Evolutionary conservation across 2,888 invertebrate species (phyloP).

Genomic region (Coleophora flavipennella): DNA sequence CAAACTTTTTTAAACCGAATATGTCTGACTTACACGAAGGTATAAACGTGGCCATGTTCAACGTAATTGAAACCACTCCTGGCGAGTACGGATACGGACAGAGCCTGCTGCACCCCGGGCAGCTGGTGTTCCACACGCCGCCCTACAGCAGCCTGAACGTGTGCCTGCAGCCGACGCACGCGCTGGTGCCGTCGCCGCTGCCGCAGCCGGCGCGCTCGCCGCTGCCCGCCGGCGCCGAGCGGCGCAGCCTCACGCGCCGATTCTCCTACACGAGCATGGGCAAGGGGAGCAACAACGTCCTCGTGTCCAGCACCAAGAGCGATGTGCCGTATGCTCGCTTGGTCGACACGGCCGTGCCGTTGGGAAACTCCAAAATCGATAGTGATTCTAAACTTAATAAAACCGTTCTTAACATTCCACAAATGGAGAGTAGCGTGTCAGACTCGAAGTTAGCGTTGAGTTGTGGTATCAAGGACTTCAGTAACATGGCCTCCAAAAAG

Average conservation of each 20-base stretch:
- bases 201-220: conserved; percentile 60
- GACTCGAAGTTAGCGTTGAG: conserved; percentile 89
- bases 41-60: conserved; percentile 85
- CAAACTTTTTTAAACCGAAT: conserved; percentile 89
- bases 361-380: conserved; percentile 75
- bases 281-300: conserved; percentile 56
- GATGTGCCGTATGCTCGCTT: conserved; percentile 88
- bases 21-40: conserved; percentile 86
- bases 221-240: conserved; percentile 17
- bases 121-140: conserved; percentile 91
- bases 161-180: conserved; percentile 78
- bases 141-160: conserved; percentile 87
- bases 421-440: conserved; percentile 85
- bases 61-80: conserved; percentile 78
- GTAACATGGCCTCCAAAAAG: conserved; percentile 48
- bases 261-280: conserved; percentile 64
- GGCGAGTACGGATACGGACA: conserved; percentile 95
- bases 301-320: conserved; percentile 63
- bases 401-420: conserved; percentile 68
- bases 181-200: conserved; percentile 53
- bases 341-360: conserved; percentile 76
- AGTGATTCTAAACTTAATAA: conserved; percentile 80
- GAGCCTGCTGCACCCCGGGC: conserved; percentile 89
- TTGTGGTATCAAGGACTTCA: conserved; percentile 74
- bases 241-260: conserved; percentile 53